Base-by-base conservation (phyloP, 2,797 vertebrate genomes). In the Hipposideros larvatus region DNA sequence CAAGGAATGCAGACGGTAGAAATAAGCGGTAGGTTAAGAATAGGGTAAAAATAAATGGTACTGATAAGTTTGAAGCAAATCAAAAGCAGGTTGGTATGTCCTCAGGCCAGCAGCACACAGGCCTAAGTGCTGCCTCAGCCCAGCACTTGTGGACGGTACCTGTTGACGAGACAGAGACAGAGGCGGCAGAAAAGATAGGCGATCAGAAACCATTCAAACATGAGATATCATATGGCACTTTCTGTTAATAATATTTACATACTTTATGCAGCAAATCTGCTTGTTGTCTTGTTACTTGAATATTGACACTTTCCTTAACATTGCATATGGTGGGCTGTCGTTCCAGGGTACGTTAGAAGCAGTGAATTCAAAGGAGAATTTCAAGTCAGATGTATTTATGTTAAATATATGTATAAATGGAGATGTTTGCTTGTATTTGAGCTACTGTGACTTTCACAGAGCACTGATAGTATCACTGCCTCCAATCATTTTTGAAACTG, bases 121-220 rank as follows among this genome's bases (percentile, higher is more conserved):
- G 71, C 70, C 87, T 34, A 74, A 74, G 85, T 46, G 84, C 74
- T 84, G 94, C 86, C 83, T 96, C 1, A 0, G 90, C 87, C 37
- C 18, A 16, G 41, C 94, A 37, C 78, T 80, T 87, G 59, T 8
- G 11, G 71, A 28, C 31, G 3, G 92, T 96, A 98, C 98, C 97
- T 98, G 98, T 98, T 98, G 98, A 95, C 80, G 74, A 41, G 16
- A 31, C 21, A 78, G 86, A 80, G 43, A 59, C 43, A 31, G 71
- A 93, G 78, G 37, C 26, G 7, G 73, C 77, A 86, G 84, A 59
- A 68, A 61, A 87, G 70, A 92, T 46, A 92, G 87, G 74, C 82
- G 87, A 92, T 92, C 73, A 48, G 87, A 94, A 96, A 22, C 77
- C 77, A 80, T 82, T 59, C 85, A 85, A 79, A 94, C 87, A 61